Percentiles rank a stretch among this genome's conserved stretches.
Conservation (phyloP, 1,140 invertebrate genomes). For the Rhyacophila brunnea region DNA sequence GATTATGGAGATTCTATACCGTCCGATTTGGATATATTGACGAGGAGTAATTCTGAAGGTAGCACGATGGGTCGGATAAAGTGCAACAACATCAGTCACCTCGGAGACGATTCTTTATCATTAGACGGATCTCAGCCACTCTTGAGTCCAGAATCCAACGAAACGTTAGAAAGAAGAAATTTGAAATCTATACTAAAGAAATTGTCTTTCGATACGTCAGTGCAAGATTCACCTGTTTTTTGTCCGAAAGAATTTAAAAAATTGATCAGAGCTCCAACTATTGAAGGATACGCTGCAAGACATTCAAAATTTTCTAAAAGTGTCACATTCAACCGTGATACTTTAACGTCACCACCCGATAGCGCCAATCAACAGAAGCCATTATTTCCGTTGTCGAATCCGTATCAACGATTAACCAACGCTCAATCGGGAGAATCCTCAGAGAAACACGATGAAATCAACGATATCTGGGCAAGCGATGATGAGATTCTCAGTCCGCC, state of each 20-base stretch:
- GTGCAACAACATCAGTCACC: not conserved
- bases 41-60: slow-evolving; percentile 65
- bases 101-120: slow-evolving; percentile 10
- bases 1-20: slow-evolving; percentile 67
- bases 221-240: slow-evolving; percentile 47
- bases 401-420: slow-evolving; percentile 29
- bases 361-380: slow-evolving; percentile 45
- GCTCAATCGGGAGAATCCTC: slow-evolving; percentile 21
- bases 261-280: slow-evolving; percentile 74
- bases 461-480: slow-evolving; percentile 25
- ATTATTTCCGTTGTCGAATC: slow-evolving; percentile 30
- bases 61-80: slow-evolving; percentile 49
- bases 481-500: slow-evolving; percentile 13
- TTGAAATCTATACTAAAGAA: slow-evolving; percentile 85
- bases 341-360: slow-evolving; percentile 73
- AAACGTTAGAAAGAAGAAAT: slow-evolving; percentile 77
- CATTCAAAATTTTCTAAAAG: slow-evolving; percentile 86
- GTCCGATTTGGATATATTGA: slow-evolving; percentile 57
- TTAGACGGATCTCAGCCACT: slow-evolving; percentile 48
- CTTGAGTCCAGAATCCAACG: slow-evolving; percentile 72
- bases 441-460: slow-evolving; percentile 18
- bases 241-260: slow-evolving; percentile 59
- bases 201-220: slow-evolving; percentile 64
- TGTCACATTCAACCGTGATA: slow-evolving; percentile 83
- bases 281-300: slow-evolving; percentile 82